Evolutionary conservation across 2,888 invertebrate genomes (phyloP).

Genomic region (Ophioninae sp.): DNA sequence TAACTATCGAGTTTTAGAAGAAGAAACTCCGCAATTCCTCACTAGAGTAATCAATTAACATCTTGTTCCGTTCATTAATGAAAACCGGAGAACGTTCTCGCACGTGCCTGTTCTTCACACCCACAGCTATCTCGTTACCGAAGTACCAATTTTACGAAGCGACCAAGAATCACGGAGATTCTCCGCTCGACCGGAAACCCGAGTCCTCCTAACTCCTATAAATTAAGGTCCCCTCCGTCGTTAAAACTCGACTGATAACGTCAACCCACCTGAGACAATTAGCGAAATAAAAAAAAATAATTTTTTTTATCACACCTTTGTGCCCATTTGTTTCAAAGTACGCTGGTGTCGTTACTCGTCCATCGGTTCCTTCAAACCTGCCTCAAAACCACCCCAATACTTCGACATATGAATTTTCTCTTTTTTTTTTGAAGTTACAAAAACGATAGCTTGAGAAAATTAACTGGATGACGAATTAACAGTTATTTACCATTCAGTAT

Average conservation of each 20-base stretch:
- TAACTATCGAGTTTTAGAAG: constrained; percentile 7
- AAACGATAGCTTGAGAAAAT: too few species aligned
- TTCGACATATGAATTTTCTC: background rate
- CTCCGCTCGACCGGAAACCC: background rate
- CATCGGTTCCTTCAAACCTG: background rate
- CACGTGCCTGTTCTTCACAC: background rate
- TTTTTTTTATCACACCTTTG: too few species aligned
- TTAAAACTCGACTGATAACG: background rate
- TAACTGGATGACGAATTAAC: too few species aligned
- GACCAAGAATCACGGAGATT: background rate
- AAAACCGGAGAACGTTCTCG: background rate
- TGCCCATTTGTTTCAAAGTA: background rate
- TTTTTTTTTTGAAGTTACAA: background rate
- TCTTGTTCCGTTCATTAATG: background rate
- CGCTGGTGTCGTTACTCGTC: background rate
- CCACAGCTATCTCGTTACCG: background rate
- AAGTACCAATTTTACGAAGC: background rate
- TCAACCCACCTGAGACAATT: background rate
- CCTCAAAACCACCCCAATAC: background rate
- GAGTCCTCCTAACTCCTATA: background rate
- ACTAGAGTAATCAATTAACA: constrained; percentile 63
- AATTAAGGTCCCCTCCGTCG: background rate
- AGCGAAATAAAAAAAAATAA: constrained; percentile 1
- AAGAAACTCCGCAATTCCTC: constrained; percentile 49
- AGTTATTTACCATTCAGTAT: too few species aligned